Evolutionary conservation across 2,888 invertebrate species (phyloP), one percentile per base, ranked within the genome.

Genomic region (Hemaris fuciformis): DNA sequence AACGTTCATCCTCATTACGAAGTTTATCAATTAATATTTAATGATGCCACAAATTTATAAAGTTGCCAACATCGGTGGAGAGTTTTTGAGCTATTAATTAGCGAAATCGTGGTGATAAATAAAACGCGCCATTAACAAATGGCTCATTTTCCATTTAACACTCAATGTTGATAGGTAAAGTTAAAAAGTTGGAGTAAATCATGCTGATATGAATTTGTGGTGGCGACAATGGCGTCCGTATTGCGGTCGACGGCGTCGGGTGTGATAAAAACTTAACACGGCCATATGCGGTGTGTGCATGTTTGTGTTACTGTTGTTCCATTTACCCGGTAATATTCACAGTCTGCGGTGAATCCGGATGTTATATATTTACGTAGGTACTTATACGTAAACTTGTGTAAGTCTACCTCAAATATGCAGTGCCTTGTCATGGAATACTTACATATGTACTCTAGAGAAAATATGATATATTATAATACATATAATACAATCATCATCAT

Each of bases 21-120:
- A 53, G 53, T 53, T 53, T 31, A 53, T 53, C 53, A 53, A 53
- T 53, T 27, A 53, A 31, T 53, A 15, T 53, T 53, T 53, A 53
- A 53, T 53, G 53, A 53, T 10, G 31, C 53, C 53, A 53, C 53
- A 53, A 31, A 53, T 53, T 53, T 27, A n/a, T 27, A 57, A 57
- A 46, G 23, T 46, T 46, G 57, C 20, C 57, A 43, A 45, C 42
- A n/a, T 34, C 38, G 31, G 22, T 31, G 13, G 34, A n/a, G 45
- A n/a, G 43, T 61, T 15, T 57, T 45, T 57, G 31, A 38, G 34
- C 45, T 45, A 61, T 57, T 61, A 61, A 57, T 57, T 34, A 34
- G 6, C 22, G 31, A 45, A 57, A 61, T 57, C 43, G 43, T 10
- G 20, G 45, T 34, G 42, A 34, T 45, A 27, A 45, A 61, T 61